Percentiles rank a stretch among this genome's conserved stretches.
Conservation (phyloP, 2,797 vertebrate species). For the Sylvia borin region DNA sequence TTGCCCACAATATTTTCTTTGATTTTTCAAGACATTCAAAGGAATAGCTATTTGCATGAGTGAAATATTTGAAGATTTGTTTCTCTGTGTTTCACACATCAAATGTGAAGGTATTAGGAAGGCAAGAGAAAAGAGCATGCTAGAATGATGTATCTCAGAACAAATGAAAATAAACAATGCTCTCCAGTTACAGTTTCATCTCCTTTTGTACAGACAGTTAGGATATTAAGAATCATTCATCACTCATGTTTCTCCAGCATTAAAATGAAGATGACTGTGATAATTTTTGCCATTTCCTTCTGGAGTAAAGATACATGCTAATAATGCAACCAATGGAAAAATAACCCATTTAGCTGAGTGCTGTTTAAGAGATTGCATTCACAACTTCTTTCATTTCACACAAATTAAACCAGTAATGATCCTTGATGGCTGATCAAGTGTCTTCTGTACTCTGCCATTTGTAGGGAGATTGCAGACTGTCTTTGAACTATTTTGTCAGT, state of each 20-base stretch:
- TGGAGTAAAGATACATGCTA: slow-evolving; percentile 8
- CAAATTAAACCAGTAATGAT: slow-evolving; percentile 41
- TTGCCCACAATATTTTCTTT: background rate
- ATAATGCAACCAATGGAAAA: slow-evolving; percentile 39
- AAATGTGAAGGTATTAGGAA: slow-evolving; percentile 2
- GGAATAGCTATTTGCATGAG: background rate
- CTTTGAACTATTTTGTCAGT: background rate
- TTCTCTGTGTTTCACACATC: background rate
- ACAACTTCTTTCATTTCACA: slow-evolving; percentile 32
- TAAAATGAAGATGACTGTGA: slow-evolving; percentile 28
- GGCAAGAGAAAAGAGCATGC: background rate
- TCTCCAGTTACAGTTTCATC: slow-evolving; percentile 46
- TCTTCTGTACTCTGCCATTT: background rate
- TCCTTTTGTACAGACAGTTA: slow-evolving; percentile 22
- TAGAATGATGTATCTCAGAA: slow-evolving; percentile 32
- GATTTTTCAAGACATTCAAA: slow-evolving; percentile 10
- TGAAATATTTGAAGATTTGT: slow-evolving; percentile 1
- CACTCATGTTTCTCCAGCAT: slow-evolving; percentile 32
- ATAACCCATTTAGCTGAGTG: slow-evolving; percentile 57
- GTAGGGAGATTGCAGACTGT: background rate
- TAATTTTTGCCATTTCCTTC: slow-evolving; percentile 57
- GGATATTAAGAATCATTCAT: slow-evolving; percentile 42
- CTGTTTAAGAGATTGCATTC: slow-evolving; percentile 23
- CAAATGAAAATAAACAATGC: slow-evolving; percentile 8
- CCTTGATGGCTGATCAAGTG: slow-evolving; percentile 6